Base-by-base conservation (phyloP, 2,797 vertebrate species). In the Scomberomorus guttatus region DNA sequence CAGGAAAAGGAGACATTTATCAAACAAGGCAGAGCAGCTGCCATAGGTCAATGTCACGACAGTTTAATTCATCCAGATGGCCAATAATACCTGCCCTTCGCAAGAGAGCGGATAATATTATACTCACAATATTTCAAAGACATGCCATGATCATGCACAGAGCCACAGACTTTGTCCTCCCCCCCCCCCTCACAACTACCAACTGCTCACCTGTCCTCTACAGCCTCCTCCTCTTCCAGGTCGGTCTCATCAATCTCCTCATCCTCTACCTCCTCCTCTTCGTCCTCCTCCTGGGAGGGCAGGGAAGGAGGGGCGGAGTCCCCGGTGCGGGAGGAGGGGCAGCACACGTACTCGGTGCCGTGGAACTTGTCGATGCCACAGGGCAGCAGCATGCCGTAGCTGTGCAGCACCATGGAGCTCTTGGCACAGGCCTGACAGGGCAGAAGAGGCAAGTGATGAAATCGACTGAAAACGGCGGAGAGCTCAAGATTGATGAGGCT, bases 261-360 rank as follows among this genome's bases (percentile, higher is more conserved):
- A 22, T 96, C 95, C 69, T 97, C 97, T 75, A 95, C 8, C 46
- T 50, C 46, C 18, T 50, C 46, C 17, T 50, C 46, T 18, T 50
- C 46, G 46, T 50, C 91, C 1, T 94, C 89, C 80, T 95, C 94
- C 78, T 88, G 89, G 61, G 93, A 89, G 24, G 87, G 82, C 39
- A 76, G 75, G 39, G 96, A 92, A 22, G 96, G 95, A 14, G 81
- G 77, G 5, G 77, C 65, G 0, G 89, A 44, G 48, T 94, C 94
- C 50, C 71, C 92, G 0, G 52, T 10, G 50, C 90, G 97, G 6
- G 95, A 86, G 18, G 96, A 65, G 5, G 98, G 98, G 90, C 98
- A 99, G 92, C 98, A 99, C 0, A 99, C 98, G 0, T 98, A 99
- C 60, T 99, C 98, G 0, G 97, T 98, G 72, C 98, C 98, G 0